These are phyloP conservation scores for Cydia fagiglandana DNA, from an alignment of 1,140 invertebrate genomes.

Conservation along the genomic window DNA sequence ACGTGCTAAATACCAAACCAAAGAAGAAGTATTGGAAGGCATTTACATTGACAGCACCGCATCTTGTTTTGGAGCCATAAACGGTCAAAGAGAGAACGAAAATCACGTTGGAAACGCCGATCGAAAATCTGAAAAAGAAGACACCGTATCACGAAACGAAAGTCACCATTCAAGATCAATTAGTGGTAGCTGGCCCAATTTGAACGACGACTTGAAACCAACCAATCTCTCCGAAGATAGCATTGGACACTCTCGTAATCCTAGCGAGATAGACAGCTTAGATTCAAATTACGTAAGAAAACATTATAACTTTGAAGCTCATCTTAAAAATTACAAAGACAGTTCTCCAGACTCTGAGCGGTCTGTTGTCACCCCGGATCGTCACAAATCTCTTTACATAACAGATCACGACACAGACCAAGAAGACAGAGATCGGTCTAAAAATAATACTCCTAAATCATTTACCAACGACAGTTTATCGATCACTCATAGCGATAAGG, in stretches of 20 bases:
- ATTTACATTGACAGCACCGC: conserved; percentile 77
- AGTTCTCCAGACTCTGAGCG: conserved; percentile 72
- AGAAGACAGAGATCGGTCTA: conserved; percentile 60
- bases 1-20: conserved; percentile 75
- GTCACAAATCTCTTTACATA: conserved; percentile 68
- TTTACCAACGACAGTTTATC: conserved; percentile 66
- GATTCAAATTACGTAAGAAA: conserved; percentile 84
- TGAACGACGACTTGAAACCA: conserved; percentile 68
- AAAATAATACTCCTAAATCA: conserved; percentile 75
- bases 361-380: conserved; percentile 55
- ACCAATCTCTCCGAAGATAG: conserved; percentile 73
- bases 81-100: conserved; percentile 65
- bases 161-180: conserved; percentile 65
- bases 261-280: conserved; percentile 82
- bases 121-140: conserved; percentile 60
- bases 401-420: conserved; percentile 65
- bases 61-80: conserved; percentile 76
- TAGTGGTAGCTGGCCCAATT: conserved; percentile 72
- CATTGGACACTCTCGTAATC: conserved; percentile 72
- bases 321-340: conserved; percentile 71
- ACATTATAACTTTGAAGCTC: conserved; percentile 77
- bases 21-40: conserved; percentile 77
- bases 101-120: conserved; percentile 48
- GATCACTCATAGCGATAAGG: conserved; percentile 45
- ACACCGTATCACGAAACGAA: conserved; percentile 55